Percentiles rank a stretch among this genome's conserved stretches.
Evolutionary conservation across 2,888 invertebrate species (phyloP).

Genomic region (Empis livida): DNA sequence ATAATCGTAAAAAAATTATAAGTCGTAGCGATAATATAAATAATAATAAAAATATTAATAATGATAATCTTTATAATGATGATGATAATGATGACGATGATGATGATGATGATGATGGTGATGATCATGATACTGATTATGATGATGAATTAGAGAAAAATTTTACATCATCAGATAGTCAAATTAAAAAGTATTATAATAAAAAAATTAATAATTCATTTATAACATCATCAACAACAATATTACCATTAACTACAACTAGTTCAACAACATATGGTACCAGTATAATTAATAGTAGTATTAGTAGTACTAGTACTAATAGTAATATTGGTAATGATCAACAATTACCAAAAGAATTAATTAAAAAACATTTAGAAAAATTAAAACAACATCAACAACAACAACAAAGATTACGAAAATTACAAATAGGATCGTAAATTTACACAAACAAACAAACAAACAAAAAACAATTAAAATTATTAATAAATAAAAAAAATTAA

Average conservation of each 20-base stretch:
- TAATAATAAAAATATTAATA: constrained; percentile 8
- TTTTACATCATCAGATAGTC: constrained; percentile 12
- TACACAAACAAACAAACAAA: neutral
- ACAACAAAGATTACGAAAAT: constrained; percentile 8
- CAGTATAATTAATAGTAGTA: no score
- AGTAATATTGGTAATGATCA: no score
- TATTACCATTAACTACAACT: constrained; percentile 2
- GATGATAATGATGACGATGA: constrained; percentile 12
- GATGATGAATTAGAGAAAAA: constrained; percentile 12
- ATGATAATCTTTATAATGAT: constrained; percentile 8
- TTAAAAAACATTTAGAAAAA: constrained; percentile 2
- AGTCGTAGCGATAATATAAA: constrained; percentile 9
- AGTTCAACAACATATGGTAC: no score
- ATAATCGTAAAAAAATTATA: constrained; percentile 5
- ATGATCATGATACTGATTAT: constrained; percentile 11
- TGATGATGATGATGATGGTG: constrained; percentile 8
- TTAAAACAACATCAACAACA: constrained; percentile 3
- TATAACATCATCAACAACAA: neutral
- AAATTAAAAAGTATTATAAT: constrained; percentile 13
- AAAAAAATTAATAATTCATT: constrained; percentile 6
- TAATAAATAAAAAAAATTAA: no score
- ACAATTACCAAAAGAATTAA: no score
- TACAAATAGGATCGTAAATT: constrained; percentile 10
- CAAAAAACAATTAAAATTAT: no score
- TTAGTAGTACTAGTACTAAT: no score